Percentiles rank a stretch among this genome's conserved stretches.
These are phyloP conservation scores for Leuctra nigra DNA, from an alignment of 2,888 invertebrate species.

Conservation along the genomic window DNA sequence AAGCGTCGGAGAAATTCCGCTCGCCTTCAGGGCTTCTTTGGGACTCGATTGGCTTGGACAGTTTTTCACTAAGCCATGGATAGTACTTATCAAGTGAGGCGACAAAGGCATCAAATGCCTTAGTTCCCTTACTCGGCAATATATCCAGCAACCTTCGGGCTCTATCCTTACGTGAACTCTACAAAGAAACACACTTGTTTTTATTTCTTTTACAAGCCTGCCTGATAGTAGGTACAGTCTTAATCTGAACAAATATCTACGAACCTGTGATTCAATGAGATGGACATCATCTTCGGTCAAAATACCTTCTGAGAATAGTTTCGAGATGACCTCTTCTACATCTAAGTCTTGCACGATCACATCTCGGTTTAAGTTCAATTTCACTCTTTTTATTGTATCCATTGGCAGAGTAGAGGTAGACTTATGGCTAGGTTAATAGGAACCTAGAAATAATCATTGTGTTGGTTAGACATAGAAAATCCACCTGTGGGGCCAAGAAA, in stretches of 20 bases:
- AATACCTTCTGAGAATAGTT: conserved; percentile 42
- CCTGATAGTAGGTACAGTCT: neutral
- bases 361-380: conserved; percentile 42
- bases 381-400: conserved; percentile 42
- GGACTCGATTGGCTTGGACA: conserved; percentile 38
- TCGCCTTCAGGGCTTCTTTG: no score
- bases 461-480: no score
- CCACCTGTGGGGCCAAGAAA: no score
- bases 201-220: no score
- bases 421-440: no score
- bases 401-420: no score
- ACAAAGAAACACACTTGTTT: no score
- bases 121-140: conserved; percentile 41
- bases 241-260: conserved; percentile 4
- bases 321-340: conserved; percentile 44
- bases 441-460: no score
- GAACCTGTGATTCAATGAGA: conserved; percentile 30
- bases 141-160: conserved; percentile 42
- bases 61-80: conserved; percentile 49
- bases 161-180: conserved; percentile 42
- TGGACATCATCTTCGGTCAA: conserved; percentile 36
- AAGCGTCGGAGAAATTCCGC: conserved; percentile 47
- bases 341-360: conserved; percentile 46
- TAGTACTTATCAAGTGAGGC: conserved; percentile 49
- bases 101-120: conserved; percentile 49